A percentile compares a stretch with the other conserved stretches of the same genome.
Conservation (phyloP, 1,140 invertebrate species). For the Ips typographus region DNA sequence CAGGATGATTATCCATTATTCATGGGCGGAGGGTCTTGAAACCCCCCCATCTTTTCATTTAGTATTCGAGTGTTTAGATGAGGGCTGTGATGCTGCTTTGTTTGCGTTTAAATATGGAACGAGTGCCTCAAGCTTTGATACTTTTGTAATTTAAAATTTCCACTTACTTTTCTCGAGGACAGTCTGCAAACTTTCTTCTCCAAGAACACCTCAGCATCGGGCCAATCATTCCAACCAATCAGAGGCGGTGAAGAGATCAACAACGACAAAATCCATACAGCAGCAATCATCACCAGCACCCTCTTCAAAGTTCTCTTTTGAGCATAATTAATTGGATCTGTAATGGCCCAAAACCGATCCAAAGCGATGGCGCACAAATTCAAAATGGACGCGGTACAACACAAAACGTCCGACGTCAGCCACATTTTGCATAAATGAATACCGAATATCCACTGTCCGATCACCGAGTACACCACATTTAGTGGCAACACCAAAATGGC, state of each 20-base stretch:
- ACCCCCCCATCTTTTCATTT: neutral
- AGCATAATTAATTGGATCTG: conserved; percentile 96
- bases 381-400: conserved; percentile 95
- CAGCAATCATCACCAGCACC: conserved; percentile 85
- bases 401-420: conserved; percentile 95
- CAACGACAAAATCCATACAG: conserved; percentile 89
- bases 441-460: conserved; percentile 88
- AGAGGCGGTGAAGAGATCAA: conserved; percentile 95
- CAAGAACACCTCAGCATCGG: conserved; percentile 68
- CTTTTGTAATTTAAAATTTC: no score
- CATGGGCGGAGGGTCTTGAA: conserved; percentile 1
- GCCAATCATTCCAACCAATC: conserved; percentile 97
- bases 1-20: conserved; percentile 10
- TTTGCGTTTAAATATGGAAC: no score
- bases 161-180: conserved; percentile 69
- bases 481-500: conserved; percentile 95
- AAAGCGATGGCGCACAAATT: conserved; percentile 95
- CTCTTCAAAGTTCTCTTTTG: conserved; percentile 91
- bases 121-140: no score
- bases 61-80: no score
- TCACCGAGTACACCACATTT: conserved; percentile 89
- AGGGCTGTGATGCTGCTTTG: no score
- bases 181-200: conserved; percentile 72
- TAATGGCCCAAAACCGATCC: conserved; percentile 95
- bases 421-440: conserved; percentile 93